These are phyloP conservation scores for Drosophila lini DNA, from an alignment of 1,140 invertebrate genomes.

Conservation along the genomic window DNA sequence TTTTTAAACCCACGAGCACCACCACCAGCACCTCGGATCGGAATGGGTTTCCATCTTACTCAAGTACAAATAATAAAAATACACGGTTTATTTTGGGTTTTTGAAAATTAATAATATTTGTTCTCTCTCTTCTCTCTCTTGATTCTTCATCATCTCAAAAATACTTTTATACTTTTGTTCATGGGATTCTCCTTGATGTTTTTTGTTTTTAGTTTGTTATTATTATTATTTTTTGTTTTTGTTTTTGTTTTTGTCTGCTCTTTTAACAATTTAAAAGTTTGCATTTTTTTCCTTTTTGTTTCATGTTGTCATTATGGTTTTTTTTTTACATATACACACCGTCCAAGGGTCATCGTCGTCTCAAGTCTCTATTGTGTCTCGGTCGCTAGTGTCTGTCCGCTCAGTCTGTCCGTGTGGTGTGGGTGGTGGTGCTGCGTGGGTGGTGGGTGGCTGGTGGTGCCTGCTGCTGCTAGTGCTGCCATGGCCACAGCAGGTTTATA, in stretches of 20 bases:
- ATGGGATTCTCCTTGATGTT: conserved; percentile 46
- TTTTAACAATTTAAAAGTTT: conserved; percentile 80
- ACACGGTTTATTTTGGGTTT: conserved; percentile 74
- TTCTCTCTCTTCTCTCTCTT: conserved; percentile 55
- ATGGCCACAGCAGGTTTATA: conserved; percentile 83
- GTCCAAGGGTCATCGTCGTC: conserved; percentile 49
- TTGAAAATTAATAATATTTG: conserved; percentile 83
- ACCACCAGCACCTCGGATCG: conserved; percentile 33
- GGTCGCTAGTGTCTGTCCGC: conserved; percentile 41
- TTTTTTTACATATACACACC: conserved; percentile 79
- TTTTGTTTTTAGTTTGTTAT: conserved; percentile 31
- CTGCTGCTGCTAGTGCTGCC: conserved; percentile 69
- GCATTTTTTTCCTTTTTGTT: conserved; percentile 53
- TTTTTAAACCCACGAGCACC: conserved; percentile 23
- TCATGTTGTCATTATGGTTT: conserved; percentile 48
- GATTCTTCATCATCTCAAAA: conserved; percentile 79
- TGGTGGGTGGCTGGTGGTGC: conserved; percentile 31
- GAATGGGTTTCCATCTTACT: conserved; percentile 31
- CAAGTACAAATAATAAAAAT: conserved; percentile 78
- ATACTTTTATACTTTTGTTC: conserved; percentile 74
- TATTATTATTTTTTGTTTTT: conserved; percentile 38
- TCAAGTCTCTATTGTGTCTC: conserved; percentile 22
- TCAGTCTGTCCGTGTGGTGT: conserved; percentile 37
- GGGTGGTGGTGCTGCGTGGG: conserved; percentile 49
- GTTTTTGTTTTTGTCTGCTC: conserved; percentile 53